phyloP scores from a whole-genome alignment of 2,888 invertebrate species.

The Cephus nigrinus region DNA sequence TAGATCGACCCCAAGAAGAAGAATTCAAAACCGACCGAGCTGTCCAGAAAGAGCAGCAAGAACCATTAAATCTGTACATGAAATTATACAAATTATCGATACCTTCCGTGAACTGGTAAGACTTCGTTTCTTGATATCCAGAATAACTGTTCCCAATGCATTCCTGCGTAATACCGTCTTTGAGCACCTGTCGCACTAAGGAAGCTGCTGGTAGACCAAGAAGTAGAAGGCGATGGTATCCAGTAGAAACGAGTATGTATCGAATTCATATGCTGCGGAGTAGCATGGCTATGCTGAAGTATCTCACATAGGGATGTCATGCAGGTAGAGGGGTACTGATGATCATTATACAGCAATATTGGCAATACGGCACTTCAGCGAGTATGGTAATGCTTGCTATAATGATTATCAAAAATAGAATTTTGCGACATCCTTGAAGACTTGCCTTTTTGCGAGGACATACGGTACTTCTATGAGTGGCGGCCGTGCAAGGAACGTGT shows the following conservation, averaged over 20 bases:
- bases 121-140: conserved; percentile 13
- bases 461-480: not conserved
- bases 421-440: not conserved
- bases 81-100: not conserved
- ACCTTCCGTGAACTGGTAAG: not conserved
- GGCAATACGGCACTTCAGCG: not conserved
- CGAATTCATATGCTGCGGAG: not conserved
- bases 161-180: conserved; percentile 24
- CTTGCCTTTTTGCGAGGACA: not conserved
- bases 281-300: not conserved
- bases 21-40: not conserved
- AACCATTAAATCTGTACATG: not conserved
- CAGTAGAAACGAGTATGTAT: not conserved
- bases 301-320: not conserved
- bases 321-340: not conserved
- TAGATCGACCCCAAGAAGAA: not conserved
- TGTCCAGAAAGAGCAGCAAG: not conserved
- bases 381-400: not conserved
- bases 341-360: not conserved
- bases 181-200: conserved; percentile 26
- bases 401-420: not conserved
- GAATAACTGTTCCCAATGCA: conserved; percentile 33
- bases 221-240: not conserved
- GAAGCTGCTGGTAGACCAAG: not conserved
- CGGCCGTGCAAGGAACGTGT: not conserved